phyloP scores from a whole-genome alignment of 2,113 vertebrate genomes.

The Stomatorhinus ivindoensis region DNA sequence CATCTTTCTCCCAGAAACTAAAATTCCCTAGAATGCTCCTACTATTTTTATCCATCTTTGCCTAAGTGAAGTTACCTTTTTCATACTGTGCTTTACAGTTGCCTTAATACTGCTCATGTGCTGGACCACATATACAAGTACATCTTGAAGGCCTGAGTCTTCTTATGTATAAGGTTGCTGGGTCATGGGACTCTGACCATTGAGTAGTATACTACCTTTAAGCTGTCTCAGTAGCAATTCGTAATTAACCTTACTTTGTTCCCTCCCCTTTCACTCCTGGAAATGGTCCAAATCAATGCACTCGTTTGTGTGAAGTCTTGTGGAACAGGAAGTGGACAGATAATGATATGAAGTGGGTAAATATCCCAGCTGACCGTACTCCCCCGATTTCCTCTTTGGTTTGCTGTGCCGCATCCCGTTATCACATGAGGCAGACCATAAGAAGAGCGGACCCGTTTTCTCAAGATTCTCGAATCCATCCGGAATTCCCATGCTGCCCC shows the following conservation, averaged over 20 bases:
- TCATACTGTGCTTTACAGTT: slow-evolving; percentile 48
- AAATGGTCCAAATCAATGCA: neutral
- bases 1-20: slow-evolving; percentile 43
- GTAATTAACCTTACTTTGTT: neutral
- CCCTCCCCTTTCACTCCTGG: neutral
- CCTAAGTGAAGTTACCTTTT: slow-evolving; percentile 28
- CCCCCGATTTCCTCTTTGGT: neutral
- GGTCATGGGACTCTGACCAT: neutral
- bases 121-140: slow-evolving; percentile 40
- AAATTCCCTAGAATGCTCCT: slow-evolving; percentile 40
- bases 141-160: neutral
- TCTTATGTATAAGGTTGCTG: slow-evolving; percentile 24
- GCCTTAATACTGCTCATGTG: slow-evolving; percentile 53
- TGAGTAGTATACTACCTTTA: neutral
- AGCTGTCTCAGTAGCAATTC: neutral
- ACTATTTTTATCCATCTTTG: slow-evolving; percentile 25
- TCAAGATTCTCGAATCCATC: neutral
- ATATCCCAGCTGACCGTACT: neutral
- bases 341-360: slow-evolving; percentile 1
- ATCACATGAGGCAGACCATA: neutral
- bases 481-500: neutral
- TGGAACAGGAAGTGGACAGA: slow-evolving; percentile 6
- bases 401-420: neutral
- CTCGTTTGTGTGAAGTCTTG: slow-evolving; percentile 1
- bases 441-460: neutral